phyloP scores from a whole-genome alignment of 2,888 invertebrate species.

The Eupithecia exiguata region DNA sequence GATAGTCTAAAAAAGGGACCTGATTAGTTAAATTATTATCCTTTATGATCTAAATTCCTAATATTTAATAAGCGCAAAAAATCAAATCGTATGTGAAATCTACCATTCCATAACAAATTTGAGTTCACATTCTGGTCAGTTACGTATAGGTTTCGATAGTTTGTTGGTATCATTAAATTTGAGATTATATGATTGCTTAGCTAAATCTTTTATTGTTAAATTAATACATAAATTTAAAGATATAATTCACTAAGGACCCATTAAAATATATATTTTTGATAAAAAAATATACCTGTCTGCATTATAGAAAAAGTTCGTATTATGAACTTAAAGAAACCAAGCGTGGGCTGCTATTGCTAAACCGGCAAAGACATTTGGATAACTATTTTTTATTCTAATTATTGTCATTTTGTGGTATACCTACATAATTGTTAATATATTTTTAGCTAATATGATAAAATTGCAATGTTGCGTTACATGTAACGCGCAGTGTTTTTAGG shows the following conservation, averaged over 20 bases:
- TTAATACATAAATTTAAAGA: conserved; percentile 8
- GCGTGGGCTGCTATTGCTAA: conserved; percentile 35
- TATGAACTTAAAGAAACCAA: conserved; percentile 24
- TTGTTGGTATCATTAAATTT: background rate
- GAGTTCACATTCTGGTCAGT: background rate
- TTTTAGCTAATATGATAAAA: background rate
- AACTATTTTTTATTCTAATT: conserved; percentile 31
- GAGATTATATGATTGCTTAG: background rate
- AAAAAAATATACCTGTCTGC: conserved; percentile 31
- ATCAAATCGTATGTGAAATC: background rate
- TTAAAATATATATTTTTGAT: background rate
- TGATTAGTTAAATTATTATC: conserved; percentile 21
- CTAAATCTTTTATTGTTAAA: background rate
- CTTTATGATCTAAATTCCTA: conserved; percentile 25
- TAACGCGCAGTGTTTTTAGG: background rate
- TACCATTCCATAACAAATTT: background rate
- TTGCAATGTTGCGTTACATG: background rate
- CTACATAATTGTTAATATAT: background rate
- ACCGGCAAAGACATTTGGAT: conserved; percentile 25
- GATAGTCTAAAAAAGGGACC: conserved; percentile 18
- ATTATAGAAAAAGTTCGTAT: conserved; percentile 31
- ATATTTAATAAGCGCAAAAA: background rate
- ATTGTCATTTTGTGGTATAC: conserved; percentile 14
- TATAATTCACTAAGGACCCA: background rate
- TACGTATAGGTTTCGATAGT: background rate